Conservation (phyloP, 1,140 invertebrate species). For the Triops longicaudatus region DNA sequence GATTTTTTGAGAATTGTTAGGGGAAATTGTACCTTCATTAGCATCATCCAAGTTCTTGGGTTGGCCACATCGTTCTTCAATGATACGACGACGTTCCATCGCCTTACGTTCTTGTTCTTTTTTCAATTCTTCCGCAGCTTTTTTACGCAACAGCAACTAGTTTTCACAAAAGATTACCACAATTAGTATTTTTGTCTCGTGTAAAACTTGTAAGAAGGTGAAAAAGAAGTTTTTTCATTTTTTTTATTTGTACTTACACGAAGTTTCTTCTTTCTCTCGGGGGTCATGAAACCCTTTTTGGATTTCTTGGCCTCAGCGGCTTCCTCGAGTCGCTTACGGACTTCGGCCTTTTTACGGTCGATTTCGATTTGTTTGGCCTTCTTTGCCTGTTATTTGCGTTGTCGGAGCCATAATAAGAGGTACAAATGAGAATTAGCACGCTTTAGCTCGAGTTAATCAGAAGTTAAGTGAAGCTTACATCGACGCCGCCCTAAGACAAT, state of each 20-base stretch:
- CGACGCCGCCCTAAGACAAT: not conserved
- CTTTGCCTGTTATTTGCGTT: constrained; percentile 46
- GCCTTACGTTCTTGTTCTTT: constrained; percentile 98
- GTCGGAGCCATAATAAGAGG: not conserved
- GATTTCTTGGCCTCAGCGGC: constrained; percentile 89
- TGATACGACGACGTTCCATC: constrained; percentile 92
- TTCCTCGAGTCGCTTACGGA: constrained; percentile 90
- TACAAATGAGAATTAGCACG: not conserved
- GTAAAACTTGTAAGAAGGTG: no score
- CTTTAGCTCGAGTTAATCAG: not conserved
- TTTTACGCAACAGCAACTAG: constrained; percentile 96
- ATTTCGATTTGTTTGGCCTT: constrained; percentile 89
- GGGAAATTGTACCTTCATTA: constrained; percentile 59
- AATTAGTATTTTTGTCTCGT: no score
- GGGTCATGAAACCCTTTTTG: constrained; percentile 98
- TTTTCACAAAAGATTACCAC: no score
- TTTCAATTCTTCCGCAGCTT: constrained; percentile 98
- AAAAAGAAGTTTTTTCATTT: no score
- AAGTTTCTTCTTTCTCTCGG: constrained; percentile 96
- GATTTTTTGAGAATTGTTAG: not conserved
- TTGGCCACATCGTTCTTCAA: constrained; percentile 87
- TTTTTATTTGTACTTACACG: constrained; percentile 63
- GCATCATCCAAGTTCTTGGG: constrained; percentile 80
- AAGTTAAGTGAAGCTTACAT: not conserved
- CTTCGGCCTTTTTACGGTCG: constrained; percentile 88